These are phyloP conservation scores for Eucera pruinosa DNA, from an alignment of 2,888 invertebrate genomes.

Conservation along the genomic window DNA sequence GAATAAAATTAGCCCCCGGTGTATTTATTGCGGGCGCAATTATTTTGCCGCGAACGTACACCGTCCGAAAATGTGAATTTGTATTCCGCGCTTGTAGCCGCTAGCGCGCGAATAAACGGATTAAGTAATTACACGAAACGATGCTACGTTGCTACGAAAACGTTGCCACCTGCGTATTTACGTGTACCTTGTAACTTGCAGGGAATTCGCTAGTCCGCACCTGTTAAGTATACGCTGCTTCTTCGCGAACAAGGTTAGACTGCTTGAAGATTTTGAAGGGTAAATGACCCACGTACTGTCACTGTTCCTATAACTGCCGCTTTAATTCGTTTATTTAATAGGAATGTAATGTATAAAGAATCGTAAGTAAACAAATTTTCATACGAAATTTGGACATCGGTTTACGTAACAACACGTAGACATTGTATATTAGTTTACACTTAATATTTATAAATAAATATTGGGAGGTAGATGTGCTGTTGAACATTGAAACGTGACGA, in stretches of 20 bases:
- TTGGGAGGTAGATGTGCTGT: no score
- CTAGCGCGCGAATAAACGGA: constrained; percentile 44
- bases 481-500: no score
- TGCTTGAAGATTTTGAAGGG: not conserved
- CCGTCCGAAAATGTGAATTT: constrained; percentile 24
- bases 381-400: no score
- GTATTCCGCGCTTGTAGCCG: constrained; percentile 21
- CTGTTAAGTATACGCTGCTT: not conserved
- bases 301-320: no score
- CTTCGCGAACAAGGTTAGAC: constrained; percentile 13
- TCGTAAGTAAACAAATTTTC: no score
- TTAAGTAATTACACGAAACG: constrained; percentile 51
- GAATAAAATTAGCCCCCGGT: constrained; percentile 49
- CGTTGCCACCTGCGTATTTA: constrained; percentile 14
- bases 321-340: no score
- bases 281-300: no score
- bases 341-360: no score
- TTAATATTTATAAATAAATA: no score
- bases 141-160: constrained; percentile 33
- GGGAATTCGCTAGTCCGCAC: not conserved
- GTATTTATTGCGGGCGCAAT: constrained; percentile 49
- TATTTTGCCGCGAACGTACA: constrained; percentile 34
- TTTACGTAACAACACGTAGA: no score
- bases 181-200: constrained; percentile 14
- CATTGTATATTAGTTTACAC: no score